Evolutionary conservation across 1,140 invertebrate species (phyloP).

Genomic region (Drosophila willistoni): DNA sequence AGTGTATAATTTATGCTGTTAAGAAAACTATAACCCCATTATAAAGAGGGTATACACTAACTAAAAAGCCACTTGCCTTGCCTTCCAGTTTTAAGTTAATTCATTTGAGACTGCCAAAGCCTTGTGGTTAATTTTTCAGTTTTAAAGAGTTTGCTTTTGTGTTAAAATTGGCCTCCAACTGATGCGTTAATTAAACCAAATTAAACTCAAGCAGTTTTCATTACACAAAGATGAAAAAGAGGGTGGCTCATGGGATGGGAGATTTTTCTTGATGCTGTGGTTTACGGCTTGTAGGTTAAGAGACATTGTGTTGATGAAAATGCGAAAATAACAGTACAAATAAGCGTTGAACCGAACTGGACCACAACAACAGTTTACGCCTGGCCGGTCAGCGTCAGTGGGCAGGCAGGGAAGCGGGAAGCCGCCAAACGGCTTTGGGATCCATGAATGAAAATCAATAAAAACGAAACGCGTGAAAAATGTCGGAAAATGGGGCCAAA

Average conservation of each 20-base stretch:
- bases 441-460: conserved; percentile 67
- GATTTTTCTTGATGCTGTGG: conserved; percentile 26
- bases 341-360: conserved; percentile 40
- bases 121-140: neutral
- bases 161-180: conserved; percentile 18
- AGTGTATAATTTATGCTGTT: no score
- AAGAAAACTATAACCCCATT: neutral
- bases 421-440: conserved; percentile 21
- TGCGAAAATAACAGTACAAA: conserved; percentile 64
- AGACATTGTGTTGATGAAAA: conserved; percentile 72
- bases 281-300: conserved; percentile 34
- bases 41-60: neutral
- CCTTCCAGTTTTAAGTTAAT: neutral
- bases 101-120: neutral
- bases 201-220: conserved; percentile 52
- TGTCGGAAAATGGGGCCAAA: conserved; percentile 46
- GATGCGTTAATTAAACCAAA: conserved; percentile 69
- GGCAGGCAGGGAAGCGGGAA: conserved; percentile 36
- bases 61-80: neutral
- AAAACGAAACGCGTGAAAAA: conserved; percentile 70
- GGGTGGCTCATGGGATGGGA: conserved; percentile 15
- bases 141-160: conserved; percentile 9
- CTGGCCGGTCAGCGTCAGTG: conserved; percentile 40
- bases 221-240: conserved; percentile 11
- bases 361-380: conserved; percentile 52